A percentile compares a stretch with the other conserved stretches of the same genome.
Evolutionary conservation across 2,113 vertebrate genomes (phyloP).

Genomic region (Illadopsis cleaveri): DNA sequence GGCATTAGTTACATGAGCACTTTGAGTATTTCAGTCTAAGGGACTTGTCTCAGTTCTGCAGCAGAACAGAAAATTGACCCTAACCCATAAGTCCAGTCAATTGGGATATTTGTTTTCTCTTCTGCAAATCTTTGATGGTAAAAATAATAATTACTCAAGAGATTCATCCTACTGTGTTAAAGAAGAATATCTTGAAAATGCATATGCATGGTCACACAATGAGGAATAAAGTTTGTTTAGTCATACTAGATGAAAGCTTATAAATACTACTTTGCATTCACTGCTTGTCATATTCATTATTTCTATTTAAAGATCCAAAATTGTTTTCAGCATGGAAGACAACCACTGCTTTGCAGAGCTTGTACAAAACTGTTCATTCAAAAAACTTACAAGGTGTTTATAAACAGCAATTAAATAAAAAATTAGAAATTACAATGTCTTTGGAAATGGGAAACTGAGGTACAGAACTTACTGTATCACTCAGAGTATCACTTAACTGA

Average conservation of each 20-base stretch:
- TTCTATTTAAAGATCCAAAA: neutral
- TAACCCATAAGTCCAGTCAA: neutral
- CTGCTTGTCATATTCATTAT: neutral
- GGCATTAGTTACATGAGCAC: neutral
- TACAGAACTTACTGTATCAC: neutral
- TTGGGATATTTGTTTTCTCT: neutral
- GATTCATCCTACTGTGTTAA: neutral
- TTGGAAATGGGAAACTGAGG: neutral
- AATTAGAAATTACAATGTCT: neutral
- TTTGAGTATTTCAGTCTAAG: neutral
- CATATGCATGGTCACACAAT: neutral
- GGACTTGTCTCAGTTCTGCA: neutral
- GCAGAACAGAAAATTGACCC: neutral
- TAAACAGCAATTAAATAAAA: neutral
- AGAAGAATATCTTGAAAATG: neutral
- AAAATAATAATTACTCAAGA: neutral
- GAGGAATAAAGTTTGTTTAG: constrained; percentile 12
- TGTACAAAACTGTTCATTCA: neutral
- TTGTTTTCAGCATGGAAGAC: neutral
- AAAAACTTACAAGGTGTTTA: neutral
- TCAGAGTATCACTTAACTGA: neutral
- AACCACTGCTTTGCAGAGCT: neutral
- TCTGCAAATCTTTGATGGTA: neutral
- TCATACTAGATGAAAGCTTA: constrained; percentile 6
- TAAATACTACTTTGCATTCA: constrained; percentile 35